phyloP scores from a whole-genome alignment of 2,113 vertebrate genomes.

The Gallinago paraguaiae region DNA sequence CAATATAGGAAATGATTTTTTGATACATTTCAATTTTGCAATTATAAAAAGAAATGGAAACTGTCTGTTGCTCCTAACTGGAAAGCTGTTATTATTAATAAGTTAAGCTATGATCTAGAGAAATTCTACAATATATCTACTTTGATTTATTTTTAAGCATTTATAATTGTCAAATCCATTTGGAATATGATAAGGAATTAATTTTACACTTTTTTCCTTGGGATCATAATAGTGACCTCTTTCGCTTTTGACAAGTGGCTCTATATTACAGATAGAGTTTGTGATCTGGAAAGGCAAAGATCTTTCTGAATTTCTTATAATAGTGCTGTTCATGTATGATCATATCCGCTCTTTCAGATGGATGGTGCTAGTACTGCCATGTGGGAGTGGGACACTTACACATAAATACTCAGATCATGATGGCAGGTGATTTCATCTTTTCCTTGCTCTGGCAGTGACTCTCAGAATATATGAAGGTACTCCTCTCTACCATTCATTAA shows the following conservation, averaged over 20 bases:
- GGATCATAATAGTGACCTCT: neutral
- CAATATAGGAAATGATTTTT: neutral
- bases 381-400: neutral
- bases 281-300: neutral
- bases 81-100: neutral
- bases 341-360: neutral
- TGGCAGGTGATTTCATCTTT: neutral
- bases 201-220: neutral
- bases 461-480: neutral
- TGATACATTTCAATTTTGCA: neutral
- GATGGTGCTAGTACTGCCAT: neutral
- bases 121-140: neutral
- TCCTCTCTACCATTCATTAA: neutral
- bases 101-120: neutral
- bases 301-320: neutral
- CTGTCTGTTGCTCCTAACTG: neutral
- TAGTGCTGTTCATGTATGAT: neutral
- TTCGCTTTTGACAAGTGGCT: neutral
- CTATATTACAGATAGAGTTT: neutral
- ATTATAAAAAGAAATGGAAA: neutral
- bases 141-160: neutral
- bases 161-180: neutral
- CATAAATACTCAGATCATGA: neutral
- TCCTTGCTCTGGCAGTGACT: neutral
- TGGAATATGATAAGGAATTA: neutral